Evolutionary conservation across 2,888 invertebrate genomes (phyloP), one percentile per base, ranked within the genome.

Genomic region (Operophtera brumata): DNA sequence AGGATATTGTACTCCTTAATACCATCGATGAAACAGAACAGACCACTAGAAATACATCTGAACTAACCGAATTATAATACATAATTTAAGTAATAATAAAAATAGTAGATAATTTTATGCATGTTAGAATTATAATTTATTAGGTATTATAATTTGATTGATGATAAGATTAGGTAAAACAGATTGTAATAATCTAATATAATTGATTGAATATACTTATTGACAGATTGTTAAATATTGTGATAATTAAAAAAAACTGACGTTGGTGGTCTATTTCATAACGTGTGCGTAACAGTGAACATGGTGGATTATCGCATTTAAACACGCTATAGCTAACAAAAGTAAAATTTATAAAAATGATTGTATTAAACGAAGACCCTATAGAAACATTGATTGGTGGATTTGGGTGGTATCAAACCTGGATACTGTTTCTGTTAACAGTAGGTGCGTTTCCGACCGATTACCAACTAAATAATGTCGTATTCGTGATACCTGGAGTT

Each of bases 361-460:
- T 20, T 2, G 20, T 20, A 4, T 2, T 20, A 20, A 20, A 47
- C 12, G 46, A 56, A 25, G 81, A 81, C 60, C 73, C 65, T 1
- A 77, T 81, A 62, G 81, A 81, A 70, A 91, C 73, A 73, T 80
- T 90, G 0, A 91, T 92, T 65, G 92, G 92, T 1, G 73, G 79
- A 8, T 90, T 92, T 69, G 92, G 92, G 41, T 86, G 78, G 59
- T 92, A 92, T 78, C 92, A 92, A 68, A 78, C 87, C 13, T 85
- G 91, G 71, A 86, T 92, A 39, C 79, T 90, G 11, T 61, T 92
- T 32, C 69, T 92, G 37, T 68, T 92, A 5, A 79, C 84, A 1
- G 59, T 92, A 14, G 91, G 91, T 2, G 87, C 92, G 47, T 84
- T 90, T 57, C 92, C 92, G 0, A 88, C 91, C 0, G 92, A 92